Base-by-base conservation (phyloP, 2,797 vertebrate species). In the Melanotaenia parkinsoni region DNA sequence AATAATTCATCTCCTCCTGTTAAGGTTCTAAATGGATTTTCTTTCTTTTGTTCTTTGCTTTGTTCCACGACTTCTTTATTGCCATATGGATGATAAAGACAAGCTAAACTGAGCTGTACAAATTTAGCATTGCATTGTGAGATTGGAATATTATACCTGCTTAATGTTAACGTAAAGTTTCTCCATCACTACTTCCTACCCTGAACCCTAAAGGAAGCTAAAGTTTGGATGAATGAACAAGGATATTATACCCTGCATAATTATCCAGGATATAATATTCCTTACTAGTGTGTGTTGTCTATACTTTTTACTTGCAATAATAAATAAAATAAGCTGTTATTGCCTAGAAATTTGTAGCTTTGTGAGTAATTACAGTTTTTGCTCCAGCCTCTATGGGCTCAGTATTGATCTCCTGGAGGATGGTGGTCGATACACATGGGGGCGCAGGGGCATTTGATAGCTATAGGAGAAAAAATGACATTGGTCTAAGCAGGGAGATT, bases 1-100 rank as follows among this genome's bases (percentile, higher is more conserved):
- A 95, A 97, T 95, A 96, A 91, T 96, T 96, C 93, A 96, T 96
- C 94, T 95, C 96, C 96, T 95, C 91, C 74, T 67, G 89, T 94
- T 92, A 94, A 88, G 93, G 89, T 94, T 94, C 92, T 90, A 86
- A 95, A 93, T 92, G 88, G 90, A 93, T 93, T 92, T 89, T 74
- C 7, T 66, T 53, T 64, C 22, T 26, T 24, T 54, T 58, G 20
- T 51, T 43, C 40, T 54, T 5, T 6, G 22, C 51, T 65, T 71
- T 75, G 56, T 40, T 66, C 12, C 56, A 64, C 60, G 69, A 77
- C 37, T 69, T 54, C 20, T 70, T 73, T 56, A 50, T 72, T 78
- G 63, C 74, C 58, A 66, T 35, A 54, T 37, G 63, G 80, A 66
- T 60, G 67, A 76, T 58, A 54, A 70, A 71, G 73, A 74, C 70